phyloP scores from a whole-genome alignment of 2,888 invertebrate species.

The Penaeus monodon region DNA sequence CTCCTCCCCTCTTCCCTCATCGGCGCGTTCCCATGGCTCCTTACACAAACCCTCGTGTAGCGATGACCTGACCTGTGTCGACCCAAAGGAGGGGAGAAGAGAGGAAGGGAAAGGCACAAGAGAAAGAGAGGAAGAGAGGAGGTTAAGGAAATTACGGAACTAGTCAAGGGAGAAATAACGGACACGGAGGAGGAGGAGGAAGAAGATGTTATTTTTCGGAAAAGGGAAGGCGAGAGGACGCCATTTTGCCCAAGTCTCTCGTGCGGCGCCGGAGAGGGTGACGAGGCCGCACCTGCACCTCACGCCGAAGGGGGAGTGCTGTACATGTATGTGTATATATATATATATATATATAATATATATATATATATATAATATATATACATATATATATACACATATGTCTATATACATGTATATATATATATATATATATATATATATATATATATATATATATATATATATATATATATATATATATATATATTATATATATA shows the following conservation, averaged over 20 bases:
- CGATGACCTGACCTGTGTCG: slow-evolving; percentile 36
- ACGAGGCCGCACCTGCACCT: too few relatives aligned
- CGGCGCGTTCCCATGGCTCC: neutral
- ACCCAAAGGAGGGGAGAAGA: slow-evolving; percentile 1
- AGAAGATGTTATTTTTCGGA: too few relatives aligned
- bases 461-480: slow-evolving; percentile 33
- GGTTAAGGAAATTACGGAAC: too few relatives aligned
- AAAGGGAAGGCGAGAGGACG: too few relatives aligned
- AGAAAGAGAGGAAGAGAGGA: too few relatives aligned
- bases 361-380: slow-evolving; percentile 12
- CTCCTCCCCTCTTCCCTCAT: too few relatives aligned
- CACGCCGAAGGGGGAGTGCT: too few relatives aligned
- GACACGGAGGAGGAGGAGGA: too few relatives aligned
- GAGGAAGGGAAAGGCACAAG: neutral
- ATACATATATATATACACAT: slow-evolving; percentile 9
- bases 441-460: neutral
- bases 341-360: slow-evolving; percentile 27
- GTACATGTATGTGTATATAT: slow-evolving; percentile 18
- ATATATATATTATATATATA: slow-evolving; percentile 32
- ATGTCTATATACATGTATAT: slow-evolving; percentile 4
- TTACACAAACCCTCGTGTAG: slow-evolving; percentile 40
- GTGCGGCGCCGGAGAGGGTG: too few relatives aligned
- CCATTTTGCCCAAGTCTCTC: too few relatives aligned
- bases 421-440: slow-evolving; percentile 3
- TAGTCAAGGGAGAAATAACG: too few relatives aligned